phyloP scores from a whole-genome alignment of 2,113 vertebrate species.

The Brachionichthys hirsutus region DNA sequence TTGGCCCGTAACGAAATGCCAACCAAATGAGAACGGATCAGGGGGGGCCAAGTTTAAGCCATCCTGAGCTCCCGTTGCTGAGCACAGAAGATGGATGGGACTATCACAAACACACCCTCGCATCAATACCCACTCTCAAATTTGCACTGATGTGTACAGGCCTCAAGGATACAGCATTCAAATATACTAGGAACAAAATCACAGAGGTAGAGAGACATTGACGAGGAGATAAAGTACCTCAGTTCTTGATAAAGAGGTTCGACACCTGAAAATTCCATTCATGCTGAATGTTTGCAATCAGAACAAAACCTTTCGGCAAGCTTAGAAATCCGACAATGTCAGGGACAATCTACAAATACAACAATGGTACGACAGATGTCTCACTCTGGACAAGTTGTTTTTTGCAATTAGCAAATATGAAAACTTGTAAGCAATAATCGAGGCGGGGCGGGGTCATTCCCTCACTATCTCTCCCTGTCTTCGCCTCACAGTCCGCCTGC shows the following conservation, averaged over 20 bases:
- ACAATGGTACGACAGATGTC: conserved; percentile 20
- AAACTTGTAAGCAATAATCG: conserved; percentile 18
- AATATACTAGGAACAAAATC: conserved; percentile 2
- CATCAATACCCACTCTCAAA: conserved; percentile 40
- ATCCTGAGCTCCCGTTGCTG: conserved; percentile 74
- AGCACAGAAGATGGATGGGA: conserved; percentile 73
- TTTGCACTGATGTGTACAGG: conserved; percentile 16
- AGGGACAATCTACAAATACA: conserved; percentile 26
- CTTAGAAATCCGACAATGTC: conserved; percentile 19
- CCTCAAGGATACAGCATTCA: conserved; percentile 48
- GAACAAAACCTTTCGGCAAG: conserved; percentile 22
- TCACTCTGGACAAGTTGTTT: conserved; percentile 39
- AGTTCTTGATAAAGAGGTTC: conserved; percentile 10
- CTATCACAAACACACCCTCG: conserved; percentile 46
- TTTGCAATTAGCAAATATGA: conserved; percentile 41
- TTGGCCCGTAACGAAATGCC: conserved; percentile 76
- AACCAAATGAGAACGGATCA: conserved; percentile 81
- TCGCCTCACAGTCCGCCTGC: too few species aligned
- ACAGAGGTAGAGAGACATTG: conserved; percentile 10
- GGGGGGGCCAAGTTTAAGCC: conserved; percentile 63
- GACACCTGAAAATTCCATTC: conserved; percentile 8
- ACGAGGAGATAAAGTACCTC: conserved; percentile 14
- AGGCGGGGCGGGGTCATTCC: too few species aligned
- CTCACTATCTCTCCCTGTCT: too few species aligned
- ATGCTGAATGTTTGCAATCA: conserved; percentile 14